These are phyloP conservation scores for Parnassius apollo DNA, from an alignment of 2,888 invertebrate genomes.

Conservation along the genomic window DNA sequence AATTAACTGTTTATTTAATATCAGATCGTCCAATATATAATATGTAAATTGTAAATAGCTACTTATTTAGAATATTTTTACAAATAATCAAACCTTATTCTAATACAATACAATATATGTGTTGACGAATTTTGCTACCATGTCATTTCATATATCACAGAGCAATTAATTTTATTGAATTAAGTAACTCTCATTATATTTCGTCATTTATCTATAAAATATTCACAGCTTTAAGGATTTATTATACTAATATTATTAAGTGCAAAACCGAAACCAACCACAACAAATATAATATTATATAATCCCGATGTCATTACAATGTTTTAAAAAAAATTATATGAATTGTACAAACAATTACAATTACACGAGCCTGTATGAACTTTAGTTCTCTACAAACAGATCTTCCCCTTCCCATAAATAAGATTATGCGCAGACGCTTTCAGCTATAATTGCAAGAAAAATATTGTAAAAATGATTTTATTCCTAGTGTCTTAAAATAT, in stretches of 20 bases:
- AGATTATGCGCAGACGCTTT: no score
- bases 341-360: no score
- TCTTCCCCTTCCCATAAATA: no score
- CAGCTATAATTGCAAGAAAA: no score
- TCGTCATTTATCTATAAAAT: slow-evolving; percentile 1
- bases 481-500: no score
- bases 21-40: slow-evolving; percentile 40
- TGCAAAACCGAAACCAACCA: neutral
- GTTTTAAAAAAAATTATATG: no score
- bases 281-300: no score
- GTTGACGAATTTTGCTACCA: slow-evolving; percentile 39
- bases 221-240: neutral
- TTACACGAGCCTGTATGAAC: no score
- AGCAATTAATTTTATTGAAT: slow-evolving; percentile 35
- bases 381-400: no score
- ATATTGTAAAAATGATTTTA: no score
- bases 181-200: slow-evolving; percentile 21
- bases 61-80: slow-evolving; percentile 11
- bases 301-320: no score
- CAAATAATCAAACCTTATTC: slow-evolving; percentile 28
- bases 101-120: slow-evolving; percentile 31
- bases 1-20: slow-evolving; percentile 45
- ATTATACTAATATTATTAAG: neutral
- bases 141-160: slow-evolving; percentile 48
- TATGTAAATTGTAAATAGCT: slow-evolving; percentile 20